Conservation (phyloP, 2,797 vertebrate species). For the Knipowitschia caucasica region DNA sequence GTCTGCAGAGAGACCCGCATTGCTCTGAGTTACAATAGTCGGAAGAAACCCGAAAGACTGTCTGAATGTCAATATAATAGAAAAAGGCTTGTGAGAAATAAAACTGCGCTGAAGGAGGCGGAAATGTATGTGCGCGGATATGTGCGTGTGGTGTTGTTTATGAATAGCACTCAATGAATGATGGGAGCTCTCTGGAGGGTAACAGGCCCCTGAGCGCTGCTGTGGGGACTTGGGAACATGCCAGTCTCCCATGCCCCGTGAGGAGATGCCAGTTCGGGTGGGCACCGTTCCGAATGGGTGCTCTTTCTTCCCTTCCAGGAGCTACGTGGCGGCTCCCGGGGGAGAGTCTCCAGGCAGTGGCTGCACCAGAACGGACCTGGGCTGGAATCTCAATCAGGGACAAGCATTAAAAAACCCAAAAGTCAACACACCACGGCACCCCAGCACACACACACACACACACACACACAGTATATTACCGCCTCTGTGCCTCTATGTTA, state of each 20-base stretch:
- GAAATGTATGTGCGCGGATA: slow-evolving; percentile 2
- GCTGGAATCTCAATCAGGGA: slow-evolving; percentile 68
- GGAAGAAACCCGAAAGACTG: slow-evolving; percentile 36
- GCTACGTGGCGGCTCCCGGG: slow-evolving; percentile 45
- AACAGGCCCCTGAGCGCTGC: slow-evolving; percentile 60
- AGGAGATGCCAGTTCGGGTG: slow-evolving; percentile 74
- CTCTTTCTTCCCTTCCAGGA: slow-evolving; percentile 62
- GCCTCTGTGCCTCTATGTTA: slow-evolving; percentile 34
- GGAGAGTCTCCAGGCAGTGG: slow-evolving; percentile 59
- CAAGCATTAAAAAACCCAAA: slow-evolving; percentile 19
- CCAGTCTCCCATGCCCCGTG: slow-evolving; percentile 69
- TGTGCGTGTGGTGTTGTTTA: slow-evolving; percentile 37
- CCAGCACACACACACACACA: neutral
- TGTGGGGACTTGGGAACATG: slow-evolving; percentile 65
- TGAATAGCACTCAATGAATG: slow-evolving; percentile 70
- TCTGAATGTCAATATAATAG: slow-evolving; percentile 47
- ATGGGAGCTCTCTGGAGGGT: slow-evolving; percentile 64
- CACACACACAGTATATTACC: slow-evolving; percentile 21
- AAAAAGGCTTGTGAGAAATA: slow-evolving; percentile 47
- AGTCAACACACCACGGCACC: slow-evolving; percentile 32
- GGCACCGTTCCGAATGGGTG: slow-evolving; percentile 71
- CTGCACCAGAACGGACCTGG: slow-evolving; percentile 47
- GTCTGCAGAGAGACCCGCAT: slow-evolving; percentile 25
- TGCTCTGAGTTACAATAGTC: slow-evolving; percentile 41
- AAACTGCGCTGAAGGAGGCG: slow-evolving; percentile 28